Base-by-base conservation (phyloP, 2,113 vertebrate genomes). In the Microtus pennsylvanicus region DNA sequence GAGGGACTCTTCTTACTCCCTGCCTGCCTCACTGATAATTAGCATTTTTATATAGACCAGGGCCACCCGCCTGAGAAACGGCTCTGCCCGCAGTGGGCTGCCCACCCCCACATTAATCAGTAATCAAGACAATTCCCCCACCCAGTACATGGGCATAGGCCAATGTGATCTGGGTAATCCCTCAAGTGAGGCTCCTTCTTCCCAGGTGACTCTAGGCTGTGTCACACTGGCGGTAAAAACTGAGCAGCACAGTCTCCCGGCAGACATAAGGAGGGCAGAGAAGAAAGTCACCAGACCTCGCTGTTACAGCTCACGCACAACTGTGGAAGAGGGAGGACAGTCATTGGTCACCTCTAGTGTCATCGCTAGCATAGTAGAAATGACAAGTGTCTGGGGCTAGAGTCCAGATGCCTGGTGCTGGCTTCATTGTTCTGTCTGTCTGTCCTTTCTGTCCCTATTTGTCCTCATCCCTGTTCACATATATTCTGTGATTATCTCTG, bases 361-460 rank as follows among this genome's bases (percentile, higher is more conserved):
- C 1, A 0, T 30, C 28, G 1, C 35, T 9, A 17, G n/a, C 19
- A 10, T 1, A 22, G 12, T 72, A 38, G n/a, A 0, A 58, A 28
- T 61, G 35, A 16, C 35, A 61, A 83, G 35, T 3, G 24, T 42
- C 45, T 75, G 52, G 16, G 0, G 2, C 58, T 70, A 9, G 52
- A 78, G 75, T 83, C 75, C 42, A 24, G 58, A 30, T 17, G 33
- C 6, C 28, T 22, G 13, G 70, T 17, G 1, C 14, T 22, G 38
- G 11, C 69, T 77, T 77, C 75, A 47, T 45, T 13, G 26, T 26
- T 45, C 42, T n/a, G 10, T 47, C 45, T 77, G 42, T 30, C 45
- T 77, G 42, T 30, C 24, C 42, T 77, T 5, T 83, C 11, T 61
- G 92, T 90, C 21, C 3, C 38, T 9, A 4, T 21, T n/a, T 28